A percentile compares a stretch with the other conserved stretches of the same genome.
Evolutionary conservation across 2,113 vertebrate species (phyloP).

Genomic region (Daubentonia madagascariensis): DNA sequence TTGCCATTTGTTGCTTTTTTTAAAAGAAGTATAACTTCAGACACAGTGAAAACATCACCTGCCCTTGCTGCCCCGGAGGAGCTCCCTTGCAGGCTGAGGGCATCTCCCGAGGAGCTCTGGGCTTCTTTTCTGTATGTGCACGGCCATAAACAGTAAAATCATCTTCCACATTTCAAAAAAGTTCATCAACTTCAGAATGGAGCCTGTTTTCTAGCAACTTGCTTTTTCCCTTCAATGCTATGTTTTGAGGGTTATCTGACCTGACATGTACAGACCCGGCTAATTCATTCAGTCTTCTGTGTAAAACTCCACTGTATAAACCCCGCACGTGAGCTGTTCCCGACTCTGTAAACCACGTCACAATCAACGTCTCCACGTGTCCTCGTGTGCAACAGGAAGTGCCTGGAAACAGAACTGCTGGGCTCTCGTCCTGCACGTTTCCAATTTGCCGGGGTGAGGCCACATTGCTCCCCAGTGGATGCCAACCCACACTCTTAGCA

Average conservation of each 20-base stretch:
- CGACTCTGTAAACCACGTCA: not conserved
- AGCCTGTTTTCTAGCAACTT: not conserved
- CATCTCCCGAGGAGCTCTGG: not conserved
- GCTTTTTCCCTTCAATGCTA: not conserved
- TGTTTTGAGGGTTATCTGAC: not conserved
- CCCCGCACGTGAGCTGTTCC: accelerated
- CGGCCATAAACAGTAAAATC: accelerated
- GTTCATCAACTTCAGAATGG: accelerated
- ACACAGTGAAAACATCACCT: not conserved
- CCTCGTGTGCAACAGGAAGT: not conserved
- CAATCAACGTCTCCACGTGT: not conserved
- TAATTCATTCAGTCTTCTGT: not conserved
- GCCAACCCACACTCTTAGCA: not conserved
- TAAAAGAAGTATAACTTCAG: not conserved
- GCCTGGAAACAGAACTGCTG: not conserved
- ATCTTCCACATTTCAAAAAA: not conserved
- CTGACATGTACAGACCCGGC: not conserved
- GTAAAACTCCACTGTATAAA: not conserved
- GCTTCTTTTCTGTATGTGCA: not conserved
- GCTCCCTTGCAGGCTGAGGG: accelerated
- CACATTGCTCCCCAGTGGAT: not conserved
- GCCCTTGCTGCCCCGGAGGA: not conserved
- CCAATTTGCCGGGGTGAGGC: not conserved
- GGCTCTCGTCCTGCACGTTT: accelerated
- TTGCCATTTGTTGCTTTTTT: not conserved